Base-by-base conservation (phyloP, 2,113 vertebrate species). In the Entelurus aequoreus region DNA sequence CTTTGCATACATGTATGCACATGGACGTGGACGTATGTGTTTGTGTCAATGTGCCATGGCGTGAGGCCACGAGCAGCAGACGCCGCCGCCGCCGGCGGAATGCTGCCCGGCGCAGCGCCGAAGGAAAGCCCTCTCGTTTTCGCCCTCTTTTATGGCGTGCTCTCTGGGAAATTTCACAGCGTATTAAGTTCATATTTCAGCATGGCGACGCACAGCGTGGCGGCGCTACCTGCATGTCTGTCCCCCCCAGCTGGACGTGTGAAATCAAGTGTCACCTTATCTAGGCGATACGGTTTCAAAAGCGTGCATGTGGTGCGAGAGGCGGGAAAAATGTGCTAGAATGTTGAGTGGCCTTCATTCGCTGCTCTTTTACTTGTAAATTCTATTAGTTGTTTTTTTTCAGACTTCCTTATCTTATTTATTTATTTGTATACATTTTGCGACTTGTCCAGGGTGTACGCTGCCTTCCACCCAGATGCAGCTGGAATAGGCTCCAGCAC, bases 161-260 rank as follows among this genome's bases (percentile, higher is more conserved):
- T 54, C 74, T 55, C 71, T 60, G 57, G 21, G 36, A 81, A 62
- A 86, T 87, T 86, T 87, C 87, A 87, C 80, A 78, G 77, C 46
- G 40, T 70, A 71, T 86, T 84, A 83, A 80, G 81, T 80, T 88
- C 74, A 62, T 68, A 76, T 88, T 87, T 86, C 83, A 77, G 53
- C 48, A 49, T 53, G 0, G 54, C 63, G 40, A 64, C 6, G 49
- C 81, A 71, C 83, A 80, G 82, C 82, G 74, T 77, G 82, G 80
- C 37, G 42, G 14, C 36, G 61, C 72, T 89, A 87, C 80, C 87
- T 86, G 73, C 53, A 64, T 58, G 61, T 64, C 77, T 74, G 65
- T 66, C 76, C 69, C 65, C 49, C 48, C 0, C 9, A 62, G 65
- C 8, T 47, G 60, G 65, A 79, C 1, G 62, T 79, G 81, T 77